Base-by-base conservation (phyloP, 2,888 invertebrate species). In the Oconnorella tubifera region DNA sequence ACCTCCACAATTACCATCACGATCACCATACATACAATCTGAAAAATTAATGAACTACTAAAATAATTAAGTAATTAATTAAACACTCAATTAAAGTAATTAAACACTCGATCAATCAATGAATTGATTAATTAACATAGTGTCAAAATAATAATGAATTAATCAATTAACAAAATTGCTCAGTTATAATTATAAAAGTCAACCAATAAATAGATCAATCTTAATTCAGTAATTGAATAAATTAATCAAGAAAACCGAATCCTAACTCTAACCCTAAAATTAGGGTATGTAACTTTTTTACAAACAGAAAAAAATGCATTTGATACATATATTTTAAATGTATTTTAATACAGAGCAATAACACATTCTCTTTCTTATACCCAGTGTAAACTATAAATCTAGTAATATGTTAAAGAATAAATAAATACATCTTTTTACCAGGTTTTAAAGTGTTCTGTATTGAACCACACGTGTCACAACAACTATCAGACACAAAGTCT, bases 391-490 rank as follows among this genome's bases (percentile, higher is more conserved):
- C n/a, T n/a, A n/a, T n/a, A n/a, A n/a, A n/a, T n/a, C n/a, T n/a
- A n/a, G n/a, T n/a, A n/a, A n/a, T n/a, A n/a, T n/a, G n/a, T n/a
- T n/a, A n/a, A n/a, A n/a, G n/a, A n/a, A n/a, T n/a, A n/a, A n/a
- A n/a, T n/a, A n/a, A n/a, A n/a, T n/a, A n/a, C n/a, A n/a, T n/a
- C n/a, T n/a, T n/a, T n/a, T n/a, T n/a, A n/a, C n/a, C n/a, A n/a
- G n/a, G n/a, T n/a, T n/a, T n/a, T n/a, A n/a, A n/a, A n/a, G n/a
- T n/a, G n/a, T n/a, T n/a, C n/a, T n/a, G n/a, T n/a, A n/a, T n/a
- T n/a, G n/a, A n/a, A 40, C 10, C 40, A 40, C 60, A 60, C 0
- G 60, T 49, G 6, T 3, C 19, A 29, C 60, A 60, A 32, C 60
- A 60, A 6, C 49, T 29, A 25, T 60, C 23, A 23, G 28, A 19